Percentiles rank a stretch among this genome's conserved stretches.
Evolutionary conservation across 2,888 invertebrate species (phyloP).

Genomic region (Thysanoteuthis rhombus): DNA sequence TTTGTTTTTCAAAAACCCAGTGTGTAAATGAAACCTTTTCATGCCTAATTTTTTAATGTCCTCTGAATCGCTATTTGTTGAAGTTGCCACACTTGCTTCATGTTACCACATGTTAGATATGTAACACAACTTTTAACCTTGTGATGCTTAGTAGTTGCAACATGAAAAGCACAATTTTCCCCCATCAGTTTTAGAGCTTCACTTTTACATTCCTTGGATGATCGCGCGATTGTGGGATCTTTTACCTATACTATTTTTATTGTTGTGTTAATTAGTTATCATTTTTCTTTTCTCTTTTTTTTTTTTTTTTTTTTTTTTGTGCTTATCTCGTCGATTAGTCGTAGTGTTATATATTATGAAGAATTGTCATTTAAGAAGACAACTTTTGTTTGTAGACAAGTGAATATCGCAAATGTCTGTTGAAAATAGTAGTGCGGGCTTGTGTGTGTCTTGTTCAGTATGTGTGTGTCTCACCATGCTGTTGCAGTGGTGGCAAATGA

Average conservation of each 20-base stretch:
- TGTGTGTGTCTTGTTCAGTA: neutral
- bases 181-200: neutral
- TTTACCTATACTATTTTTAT: neutral
- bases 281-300: neutral
- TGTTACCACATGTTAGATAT: neutral
- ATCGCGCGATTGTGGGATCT: neutral
- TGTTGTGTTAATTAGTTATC: neutral
- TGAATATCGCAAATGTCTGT: neutral
- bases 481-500: conserved; percentile 14
- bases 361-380: neutral
- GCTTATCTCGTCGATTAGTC: neutral
- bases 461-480: neutral
- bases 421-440: neutral
- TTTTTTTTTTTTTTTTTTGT: neutral
- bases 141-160: neutral
- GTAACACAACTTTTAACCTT: neutral
- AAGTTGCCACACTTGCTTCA: neutral
- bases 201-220: neutral
- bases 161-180: neutral
- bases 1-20: neutral
- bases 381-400: neutral
- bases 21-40: neutral
- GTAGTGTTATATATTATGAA: neutral
- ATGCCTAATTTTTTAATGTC: neutral
- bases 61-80: neutral